Conservation (phyloP, 2,797 vertebrate species). For the Chrysocyon brachyurus region DNA sequence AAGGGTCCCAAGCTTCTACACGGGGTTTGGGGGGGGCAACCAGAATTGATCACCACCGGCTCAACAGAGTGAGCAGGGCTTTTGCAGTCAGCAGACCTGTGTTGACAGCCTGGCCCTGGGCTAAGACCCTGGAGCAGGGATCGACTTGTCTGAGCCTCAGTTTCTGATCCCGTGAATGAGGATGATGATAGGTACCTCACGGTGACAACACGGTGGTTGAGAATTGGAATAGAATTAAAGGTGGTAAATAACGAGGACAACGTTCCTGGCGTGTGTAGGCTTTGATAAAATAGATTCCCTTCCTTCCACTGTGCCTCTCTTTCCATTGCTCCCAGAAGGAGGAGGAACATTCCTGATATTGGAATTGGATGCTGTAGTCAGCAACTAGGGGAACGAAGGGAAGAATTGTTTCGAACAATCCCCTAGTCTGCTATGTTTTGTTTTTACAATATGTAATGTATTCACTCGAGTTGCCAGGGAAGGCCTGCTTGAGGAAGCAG, state of each 20-base stretch:
- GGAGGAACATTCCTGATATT: neutral
- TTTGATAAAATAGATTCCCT: slow-evolving; percentile 42
- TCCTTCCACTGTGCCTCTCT: neutral
- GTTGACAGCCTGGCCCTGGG: neutral
- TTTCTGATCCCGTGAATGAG: slow-evolving; percentile 29
- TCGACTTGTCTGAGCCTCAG: neutral
- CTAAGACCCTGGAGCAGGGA: neutral
- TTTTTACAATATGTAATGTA: slow-evolving; percentile 46
- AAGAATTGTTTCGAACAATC: slow-evolving; percentile 9
- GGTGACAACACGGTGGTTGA: slow-evolving; percentile 38
- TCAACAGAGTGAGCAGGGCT: neutral
- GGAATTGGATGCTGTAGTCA: neutral
- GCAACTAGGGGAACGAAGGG: neutral
- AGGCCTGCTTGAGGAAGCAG: neutral
- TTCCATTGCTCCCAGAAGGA: neutral
- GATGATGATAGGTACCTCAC: slow-evolving; percentile 17
- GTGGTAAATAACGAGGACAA: neutral
- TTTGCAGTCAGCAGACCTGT: neutral
- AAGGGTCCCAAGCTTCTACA: neutral
- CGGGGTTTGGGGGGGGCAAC: neutral
- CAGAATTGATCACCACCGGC: neutral
- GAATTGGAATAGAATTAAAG: slow-evolving; percentile 33
- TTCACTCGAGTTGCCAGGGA: neutral
- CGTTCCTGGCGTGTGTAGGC: neutral
- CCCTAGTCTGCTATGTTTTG: slow-evolving; percentile 38